phyloP scores from a whole-genome alignment of 2,113 vertebrate species.

The Peromyscus leucopus region DNA sequence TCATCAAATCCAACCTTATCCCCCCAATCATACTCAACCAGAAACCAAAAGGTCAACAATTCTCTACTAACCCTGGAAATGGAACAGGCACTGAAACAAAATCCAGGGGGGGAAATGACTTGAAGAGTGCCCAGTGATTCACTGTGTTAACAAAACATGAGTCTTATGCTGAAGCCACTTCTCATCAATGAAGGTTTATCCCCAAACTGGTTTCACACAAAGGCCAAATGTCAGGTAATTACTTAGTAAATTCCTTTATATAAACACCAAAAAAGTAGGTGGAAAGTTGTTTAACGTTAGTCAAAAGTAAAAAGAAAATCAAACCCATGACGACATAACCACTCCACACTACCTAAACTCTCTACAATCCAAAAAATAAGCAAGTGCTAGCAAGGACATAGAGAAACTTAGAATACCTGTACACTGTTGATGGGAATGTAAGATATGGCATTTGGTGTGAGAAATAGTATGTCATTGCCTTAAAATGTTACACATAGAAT shows the following conservation, averaged over 20 bases:
- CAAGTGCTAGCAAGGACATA: not conserved
- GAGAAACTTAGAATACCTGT: not conserved
- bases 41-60: not conserved
- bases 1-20: not conserved
- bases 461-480: not conserved
- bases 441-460: not conserved
- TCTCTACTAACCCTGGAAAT: not conserved
- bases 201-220: slow-evolving; percentile 14
- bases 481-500: not conserved
- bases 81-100: not conserved
- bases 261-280: not conserved
- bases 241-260: slow-evolving; percentile 24
- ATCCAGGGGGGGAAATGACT: not conserved
- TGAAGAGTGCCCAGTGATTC: not conserved
- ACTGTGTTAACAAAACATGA: not conserved
- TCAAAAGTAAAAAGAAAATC: not conserved
- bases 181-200: not conserved
- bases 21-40: not conserved
- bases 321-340: not conserved
- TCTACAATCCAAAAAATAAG: not conserved
- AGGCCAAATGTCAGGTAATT: not conserved
- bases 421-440: not conserved
- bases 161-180: not conserved
- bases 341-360: not conserved
- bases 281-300: not conserved